Evolutionary conservation across 2,888 invertebrate species (phyloP), one percentile per base, ranked within the genome.

Genomic region (Fragum fragum): DNA sequence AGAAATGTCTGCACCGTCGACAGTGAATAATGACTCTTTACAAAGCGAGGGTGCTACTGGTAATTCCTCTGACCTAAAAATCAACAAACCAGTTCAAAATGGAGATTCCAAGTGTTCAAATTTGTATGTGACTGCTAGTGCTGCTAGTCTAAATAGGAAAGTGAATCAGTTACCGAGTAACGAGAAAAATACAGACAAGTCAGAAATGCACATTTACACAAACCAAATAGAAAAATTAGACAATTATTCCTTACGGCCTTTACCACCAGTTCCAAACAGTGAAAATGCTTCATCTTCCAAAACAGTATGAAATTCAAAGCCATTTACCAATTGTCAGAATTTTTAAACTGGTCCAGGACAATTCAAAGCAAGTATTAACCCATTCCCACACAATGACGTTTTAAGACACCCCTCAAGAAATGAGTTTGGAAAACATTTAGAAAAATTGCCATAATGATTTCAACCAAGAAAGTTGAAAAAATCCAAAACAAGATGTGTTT

Each of bases 191-290:
- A 18, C 32, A 16, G 55, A 68, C 32, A 32, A 69, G 21, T 26
- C 68, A 47, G 85, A 85, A 61, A 79, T 85, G 36, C 85, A 85
- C 32, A 82, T 85, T 39, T 85, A 85, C 75, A 79, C 79, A 21
- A 85, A 85, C 68, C 66, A 72, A 32, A 71, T 79, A n/a, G 85
- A 81, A 18, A 71, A 57, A 29, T 21, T 75, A 16, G 74, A 78
- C 18, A 72, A 53, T 32, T 68, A 53, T 59, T 73, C 66, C 6
- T 36, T 78, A 42, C 69, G 84, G 26, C 84, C 84, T 14, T 61
- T 84, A 23, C 84, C 84, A 29, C 81, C 81, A 28, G 59, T 84
- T 52, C 82, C 82, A 69, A 55, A 52, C 6, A 36, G 21, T 55
- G 71, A 71, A 32, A 66, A 42, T 14, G 23, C 66, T 9, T 9